Conservation (phyloP, 2,888 invertebrate genomes). For the Abrostola tripartita region DNA sequence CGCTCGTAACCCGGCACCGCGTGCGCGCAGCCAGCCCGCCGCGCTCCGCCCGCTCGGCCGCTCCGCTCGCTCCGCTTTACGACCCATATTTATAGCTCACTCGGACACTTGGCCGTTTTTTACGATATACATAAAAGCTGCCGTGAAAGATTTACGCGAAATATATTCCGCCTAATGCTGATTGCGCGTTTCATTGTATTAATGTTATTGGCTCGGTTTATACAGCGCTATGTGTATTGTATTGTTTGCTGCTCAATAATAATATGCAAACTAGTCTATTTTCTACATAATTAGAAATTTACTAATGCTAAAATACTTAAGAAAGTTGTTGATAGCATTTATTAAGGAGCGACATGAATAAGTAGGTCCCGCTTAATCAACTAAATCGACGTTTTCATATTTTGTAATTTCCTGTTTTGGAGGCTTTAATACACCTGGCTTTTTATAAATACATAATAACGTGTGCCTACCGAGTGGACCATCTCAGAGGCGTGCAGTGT, state of each 20-base stretch:
- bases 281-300: too few species aligned
- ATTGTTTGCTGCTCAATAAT: conserved; percentile 30
- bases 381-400: neutral
- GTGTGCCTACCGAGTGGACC: neutral
- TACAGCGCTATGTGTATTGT: conserved; percentile 60
- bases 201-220: conserved; percentile 71
- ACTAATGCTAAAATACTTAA: neutral
- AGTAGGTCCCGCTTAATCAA: too few species aligned
- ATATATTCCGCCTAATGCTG: conserved; percentile 87
- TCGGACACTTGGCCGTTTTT: conserved; percentile 85
- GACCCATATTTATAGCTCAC: conserved; percentile 83
- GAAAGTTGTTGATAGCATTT: neutral
- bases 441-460: neutral
- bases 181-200: conserved; percentile 76
- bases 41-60: conserved; percentile 18
- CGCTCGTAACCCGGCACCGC: conserved; percentile 19
- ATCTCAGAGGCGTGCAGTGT: conserved; percentile 14
- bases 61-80: conserved; percentile 68
- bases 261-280: conserved; percentile 5
- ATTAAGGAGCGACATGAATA: too few species aligned
- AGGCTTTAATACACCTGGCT: neutral
- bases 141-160: conserved; percentile 86
- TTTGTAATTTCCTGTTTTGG: neutral
- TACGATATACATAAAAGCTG: conserved; percentile 87
- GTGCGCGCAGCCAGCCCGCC: conserved; percentile 13